Percentiles rank a stretch among this genome's conserved stretches.
Conservation (phyloP, 1,140 invertebrate genomes). For the Drosophila murphyi region DNA sequence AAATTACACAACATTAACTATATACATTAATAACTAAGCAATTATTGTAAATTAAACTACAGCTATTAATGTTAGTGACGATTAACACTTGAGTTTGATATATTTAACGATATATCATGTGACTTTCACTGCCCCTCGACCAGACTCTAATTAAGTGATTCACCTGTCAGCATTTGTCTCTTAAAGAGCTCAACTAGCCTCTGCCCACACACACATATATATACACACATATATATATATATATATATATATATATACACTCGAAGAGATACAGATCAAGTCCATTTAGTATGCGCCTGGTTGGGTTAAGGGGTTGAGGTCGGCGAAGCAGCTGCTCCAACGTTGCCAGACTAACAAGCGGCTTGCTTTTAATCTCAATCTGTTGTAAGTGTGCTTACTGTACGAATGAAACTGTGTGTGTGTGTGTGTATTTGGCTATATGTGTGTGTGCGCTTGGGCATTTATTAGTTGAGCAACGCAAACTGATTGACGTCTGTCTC, state of each 20-base stretch:
- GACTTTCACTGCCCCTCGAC: constrained; percentile 9
- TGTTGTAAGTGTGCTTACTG: constrained; percentile 10
- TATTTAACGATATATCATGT: constrained; percentile 14
- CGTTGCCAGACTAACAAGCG: constrained; percentile 57
- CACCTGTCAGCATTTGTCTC: constrained; percentile 48
- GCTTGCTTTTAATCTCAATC: constrained; percentile 68
- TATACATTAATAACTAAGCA: not conserved
- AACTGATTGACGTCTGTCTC: constrained; percentile 79
- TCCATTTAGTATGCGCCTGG: constrained; percentile 27
- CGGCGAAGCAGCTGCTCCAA: constrained; percentile 44
- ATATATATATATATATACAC: not conserved
- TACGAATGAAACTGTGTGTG: not conserved
- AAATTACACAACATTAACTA: not conserved
- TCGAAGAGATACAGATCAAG: constrained; percentile 39
- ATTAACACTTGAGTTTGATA: constrained; percentile 16
- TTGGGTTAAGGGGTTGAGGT: constrained; percentile 55
- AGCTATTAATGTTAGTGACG: not conserved
- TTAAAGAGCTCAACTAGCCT: constrained; percentile 18
- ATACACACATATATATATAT: no score
- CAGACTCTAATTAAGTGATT: constrained; percentile 30
- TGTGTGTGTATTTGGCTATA: constrained; percentile 12
- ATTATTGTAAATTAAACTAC: not conserved
- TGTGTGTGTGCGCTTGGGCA: constrained; percentile 24
- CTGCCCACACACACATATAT: constrained; percentile 20
- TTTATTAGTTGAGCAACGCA: constrained; percentile 65